These are phyloP conservation scores for Mechanitis messenoides DNA, from an alignment of 2,888 invertebrate species.

Conservation along the genomic window DNA sequence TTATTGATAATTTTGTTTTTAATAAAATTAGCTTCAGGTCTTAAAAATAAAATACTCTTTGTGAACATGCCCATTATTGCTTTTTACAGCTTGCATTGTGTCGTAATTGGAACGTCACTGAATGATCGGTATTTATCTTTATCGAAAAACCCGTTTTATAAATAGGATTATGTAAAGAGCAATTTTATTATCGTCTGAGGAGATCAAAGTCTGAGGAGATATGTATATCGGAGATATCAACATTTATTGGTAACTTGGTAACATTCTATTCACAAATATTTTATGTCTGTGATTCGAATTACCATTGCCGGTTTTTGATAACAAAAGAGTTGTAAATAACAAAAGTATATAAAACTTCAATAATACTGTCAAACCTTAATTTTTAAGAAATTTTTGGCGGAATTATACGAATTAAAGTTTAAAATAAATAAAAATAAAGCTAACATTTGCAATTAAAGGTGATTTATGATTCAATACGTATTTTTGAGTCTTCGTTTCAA, in stretches of 20 bases:
- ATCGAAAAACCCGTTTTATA: constrained; percentile 35
- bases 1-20: too few species aligned
- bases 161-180: constrained; percentile 29
- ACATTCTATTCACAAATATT: constrained; percentile 4
- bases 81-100: constrained; percentile 46
- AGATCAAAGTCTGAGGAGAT: constrained; percentile 15
- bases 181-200: constrained; percentile 26
- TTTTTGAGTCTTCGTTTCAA: too few species aligned
- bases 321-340: not conserved
- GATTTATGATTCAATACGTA: too few species aligned
- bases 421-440: too few species aligned
- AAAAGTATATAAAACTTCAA: too few species aligned
- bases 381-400: too few species aligned
- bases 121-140: constrained; percentile 67
- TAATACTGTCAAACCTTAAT: too few species aligned
- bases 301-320: not conserved
- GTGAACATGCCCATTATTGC: constrained; percentile 26
- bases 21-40: not conserved
- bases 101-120: constrained; percentile 69
- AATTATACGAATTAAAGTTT: too few species aligned
- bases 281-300: not conserved
- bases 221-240: constrained; percentile 3
- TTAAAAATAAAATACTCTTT: not conserved
- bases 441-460: too few species aligned
- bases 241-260: constrained; percentile 5